Evolutionary conservation across 2,113 vertebrate species (phyloP), one percentile per base, ranked within the genome.

Genomic region (Carassius auratus): DNA sequence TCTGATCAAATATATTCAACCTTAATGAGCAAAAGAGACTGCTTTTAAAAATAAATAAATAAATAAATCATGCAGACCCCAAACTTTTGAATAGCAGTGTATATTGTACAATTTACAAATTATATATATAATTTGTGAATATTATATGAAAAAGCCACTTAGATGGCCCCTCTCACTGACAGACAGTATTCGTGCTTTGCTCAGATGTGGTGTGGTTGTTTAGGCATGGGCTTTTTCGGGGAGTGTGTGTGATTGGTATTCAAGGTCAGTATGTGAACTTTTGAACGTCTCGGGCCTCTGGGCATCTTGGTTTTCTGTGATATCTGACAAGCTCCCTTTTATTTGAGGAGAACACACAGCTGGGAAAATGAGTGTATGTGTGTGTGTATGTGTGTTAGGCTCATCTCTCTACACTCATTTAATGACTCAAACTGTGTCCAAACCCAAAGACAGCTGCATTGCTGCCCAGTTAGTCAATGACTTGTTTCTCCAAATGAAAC

Each of bases 181-280:
- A 9, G 21, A 21, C 5, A 0, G 2, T 61, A 3, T 61, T 61
- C 57, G 7, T 61, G 17, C 17, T 61, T 61, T 61, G 5, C 30
- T 17, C 30, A 69, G 14, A 36, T 17, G 13, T 36, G 30, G 12
- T 69, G 55, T 57, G 62, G 80, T 36, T 71, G 8, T 55, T 36
- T 26, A 10, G 13, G 14, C 50, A 3, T 15, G 50, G 4, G 50
- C 42, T 52, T 52, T 52, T 52, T 26, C 26, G 1, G 26, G 26
- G 26, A 26, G 26, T 76, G 75, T 55, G 78, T 50, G 26, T 74
- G 12, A 19, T 75, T 55, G 33, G 14, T 66, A 23, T 66, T 76
- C 75, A 66, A 75, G 66, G 55, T 55, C 55, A 71, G 81, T 61
- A 69, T 76, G 59, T 84, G 86, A 87, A 84, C 86, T 84, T 79